Evolutionary conservation across 2,113 vertebrate genomes (phyloP).

Genomic region (Ictalurus furcatus): DNA sequence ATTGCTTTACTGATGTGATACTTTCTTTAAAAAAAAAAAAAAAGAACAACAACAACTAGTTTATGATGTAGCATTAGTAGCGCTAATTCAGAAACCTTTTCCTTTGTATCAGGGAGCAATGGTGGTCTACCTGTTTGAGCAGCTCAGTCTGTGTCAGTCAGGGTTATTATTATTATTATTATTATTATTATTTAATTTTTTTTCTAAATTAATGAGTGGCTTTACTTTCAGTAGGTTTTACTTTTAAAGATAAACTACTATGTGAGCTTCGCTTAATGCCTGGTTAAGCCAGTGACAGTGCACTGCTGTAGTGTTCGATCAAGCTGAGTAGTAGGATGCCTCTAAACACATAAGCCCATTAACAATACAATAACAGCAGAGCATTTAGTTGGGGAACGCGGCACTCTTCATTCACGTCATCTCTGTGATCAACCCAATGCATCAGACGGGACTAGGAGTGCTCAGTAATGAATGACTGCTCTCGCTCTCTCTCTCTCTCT

Average conservation of each 20-base stretch:
- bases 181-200: neutral
- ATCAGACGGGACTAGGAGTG: slow-evolving; percentile 14
- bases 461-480: neutral
- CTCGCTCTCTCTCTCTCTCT: slow-evolving; percentile 21
- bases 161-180: too few relatives aligned
- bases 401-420: slow-evolving; percentile 26
- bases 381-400: slow-evolving; percentile 51
- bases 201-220: neutral
- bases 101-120: neutral
- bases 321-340: slow-evolving; percentile 14
- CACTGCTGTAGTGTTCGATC: slow-evolving; percentile 43
- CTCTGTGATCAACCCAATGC: slow-evolving; percentile 22
- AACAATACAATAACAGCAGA: slow-evolving; percentile 49
- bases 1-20: neutral
- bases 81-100: neutral
- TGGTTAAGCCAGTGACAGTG: neutral
- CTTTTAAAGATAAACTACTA: neutral
- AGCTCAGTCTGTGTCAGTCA: neutral
- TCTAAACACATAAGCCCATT: slow-evolving; percentile 55
- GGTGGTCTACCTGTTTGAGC: neutral
- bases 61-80: neutral
- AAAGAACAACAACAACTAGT: neutral
- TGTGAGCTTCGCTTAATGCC: neutral
- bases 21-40: neutral
- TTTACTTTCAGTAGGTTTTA: neutral